Evolutionary conservation across 2,797 vertebrate genomes (phyloP).

Genomic region (Arnoldichthys spilopterus): DNA sequence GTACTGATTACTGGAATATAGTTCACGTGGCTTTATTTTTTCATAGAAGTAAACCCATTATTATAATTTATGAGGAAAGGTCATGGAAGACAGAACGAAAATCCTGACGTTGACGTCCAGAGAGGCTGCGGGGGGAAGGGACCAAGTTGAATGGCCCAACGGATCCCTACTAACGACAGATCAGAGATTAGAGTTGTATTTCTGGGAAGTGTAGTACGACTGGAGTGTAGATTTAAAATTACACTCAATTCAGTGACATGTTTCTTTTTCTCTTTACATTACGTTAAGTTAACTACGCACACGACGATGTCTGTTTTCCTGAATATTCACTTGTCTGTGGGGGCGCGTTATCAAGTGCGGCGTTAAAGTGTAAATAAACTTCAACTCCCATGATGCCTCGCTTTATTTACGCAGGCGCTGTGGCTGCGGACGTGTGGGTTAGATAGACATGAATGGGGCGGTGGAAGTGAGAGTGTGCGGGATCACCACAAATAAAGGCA

Average conservation of each 20-base stretch:
- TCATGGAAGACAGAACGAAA: neutral
- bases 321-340: neutral
- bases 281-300: neutral
- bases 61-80: neutral
- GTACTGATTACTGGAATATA: too few relatives aligned
- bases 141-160: conserved; percentile 73
- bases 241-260: neutral
- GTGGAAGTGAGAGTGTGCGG: conserved; percentile 50
- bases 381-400: conserved; percentile 64
- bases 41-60: neutral
- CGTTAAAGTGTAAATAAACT: conserved; percentile 55
- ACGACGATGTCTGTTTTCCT: neutral
- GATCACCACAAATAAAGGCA: conserved; percentile 36
- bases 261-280: neutral
- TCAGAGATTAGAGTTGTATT: neutral
- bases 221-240: neutral
- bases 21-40: neutral
- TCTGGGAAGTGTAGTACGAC: conserved; percentile 74
- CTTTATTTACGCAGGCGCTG: conserved; percentile 63
- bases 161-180: conserved; percentile 47
- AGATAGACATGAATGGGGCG: conserved; percentile 64
- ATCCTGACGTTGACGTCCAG: conserved; percentile 27
- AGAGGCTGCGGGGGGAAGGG: conserved; percentile 42
- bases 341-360: neutral
- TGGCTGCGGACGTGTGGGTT: conserved; percentile 52